Percentiles rank a stretch among this genome's conserved stretches.
phyloP scores from a whole-genome alignment of 2,888 invertebrate genomes.

The Rutpela maculata region DNA sequence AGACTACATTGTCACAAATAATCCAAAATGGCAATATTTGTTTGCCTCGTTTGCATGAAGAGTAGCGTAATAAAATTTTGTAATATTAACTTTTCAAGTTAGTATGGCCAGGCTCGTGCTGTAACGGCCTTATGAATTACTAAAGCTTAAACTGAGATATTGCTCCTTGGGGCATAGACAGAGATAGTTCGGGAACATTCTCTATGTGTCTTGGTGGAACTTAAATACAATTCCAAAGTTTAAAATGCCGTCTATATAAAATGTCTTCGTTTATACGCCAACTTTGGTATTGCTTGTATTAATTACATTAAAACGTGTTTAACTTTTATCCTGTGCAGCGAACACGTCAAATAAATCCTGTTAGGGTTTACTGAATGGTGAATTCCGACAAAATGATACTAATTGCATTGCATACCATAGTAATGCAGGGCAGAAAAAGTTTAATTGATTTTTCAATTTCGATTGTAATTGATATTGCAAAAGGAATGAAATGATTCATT shows the following conservation, averaged over 20 bases:
- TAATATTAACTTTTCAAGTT: constrained; percentile 56
- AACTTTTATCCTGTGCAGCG: background rate
- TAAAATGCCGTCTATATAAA: constrained; percentile 20
- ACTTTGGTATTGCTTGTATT: background rate
- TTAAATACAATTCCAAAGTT: constrained; percentile 48
- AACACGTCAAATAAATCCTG: background rate
- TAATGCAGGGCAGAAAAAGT: background rate
- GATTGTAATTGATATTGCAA: background rate
- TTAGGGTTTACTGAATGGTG: background rate
- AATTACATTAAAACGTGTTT: background rate
- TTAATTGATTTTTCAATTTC: background rate
- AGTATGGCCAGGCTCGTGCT: constrained; percentile 42
- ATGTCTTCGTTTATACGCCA: background rate
- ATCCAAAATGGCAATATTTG: constrained; percentile 27
- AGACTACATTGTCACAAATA: background rate
- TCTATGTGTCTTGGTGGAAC: constrained; percentile 35
- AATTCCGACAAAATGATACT: background rate
- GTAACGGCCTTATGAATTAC: constrained; percentile 55
- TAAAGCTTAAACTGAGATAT: constrained; percentile 57
- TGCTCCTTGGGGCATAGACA: constrained; percentile 53
- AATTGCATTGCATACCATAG: background rate
- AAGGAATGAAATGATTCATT: too few relatives aligned
- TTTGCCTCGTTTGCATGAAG: constrained; percentile 50
- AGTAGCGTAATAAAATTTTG: constrained; percentile 55
- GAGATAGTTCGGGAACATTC: constrained; percentile 49